These are phyloP conservation scores for Sternotherus odoratus DNA, from an alignment of 2,797 vertebrate species.

Conservation along the genomic window DNA sequence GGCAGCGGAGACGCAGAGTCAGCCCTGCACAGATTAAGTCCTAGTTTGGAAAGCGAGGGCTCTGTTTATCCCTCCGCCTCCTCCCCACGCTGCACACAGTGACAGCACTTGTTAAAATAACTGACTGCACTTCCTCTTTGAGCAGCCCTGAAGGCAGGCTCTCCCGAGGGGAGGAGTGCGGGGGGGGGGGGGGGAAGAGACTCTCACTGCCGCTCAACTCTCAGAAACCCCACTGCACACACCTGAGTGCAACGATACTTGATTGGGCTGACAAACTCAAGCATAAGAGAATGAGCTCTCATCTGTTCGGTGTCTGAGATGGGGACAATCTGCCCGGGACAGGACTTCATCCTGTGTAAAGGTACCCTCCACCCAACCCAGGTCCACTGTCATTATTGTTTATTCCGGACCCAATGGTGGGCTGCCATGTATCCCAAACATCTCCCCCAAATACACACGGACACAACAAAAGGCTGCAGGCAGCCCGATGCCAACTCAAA, in stretches of 20 bases:
- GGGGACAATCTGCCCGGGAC: neutral
- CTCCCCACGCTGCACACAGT: constrained; percentile 60
- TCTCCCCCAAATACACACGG: neutral
- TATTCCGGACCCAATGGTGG: neutral
- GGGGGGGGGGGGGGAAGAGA: neutral
- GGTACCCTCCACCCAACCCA: neutral
- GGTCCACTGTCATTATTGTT: neutral
- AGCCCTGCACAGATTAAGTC: constrained; percentile 72
- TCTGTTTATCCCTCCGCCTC: constrained; percentile 64
- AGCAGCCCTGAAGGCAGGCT: neutral
- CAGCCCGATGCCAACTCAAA: neutral
- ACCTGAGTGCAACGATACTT: neutral
- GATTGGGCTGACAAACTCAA: neutral
- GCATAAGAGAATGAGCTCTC: neutral
- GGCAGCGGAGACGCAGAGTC: neutral
- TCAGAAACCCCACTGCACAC: neutral
- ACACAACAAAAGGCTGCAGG: neutral
- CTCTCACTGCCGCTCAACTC: accelerated
- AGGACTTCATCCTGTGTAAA: neutral
- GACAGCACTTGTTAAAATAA: constrained; percentile 80
- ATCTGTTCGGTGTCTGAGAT: neutral
- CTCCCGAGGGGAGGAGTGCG: neutral
- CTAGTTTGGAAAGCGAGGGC: constrained; percentile 81
- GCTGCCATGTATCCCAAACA: too few relatives aligned
- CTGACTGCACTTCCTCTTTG: constrained; percentile 78